Evolutionary conservation across 2,888 invertebrate species (phyloP), one percentile per base, ranked within the genome.

Genomic region (Ctenicera cuprea): DNA sequence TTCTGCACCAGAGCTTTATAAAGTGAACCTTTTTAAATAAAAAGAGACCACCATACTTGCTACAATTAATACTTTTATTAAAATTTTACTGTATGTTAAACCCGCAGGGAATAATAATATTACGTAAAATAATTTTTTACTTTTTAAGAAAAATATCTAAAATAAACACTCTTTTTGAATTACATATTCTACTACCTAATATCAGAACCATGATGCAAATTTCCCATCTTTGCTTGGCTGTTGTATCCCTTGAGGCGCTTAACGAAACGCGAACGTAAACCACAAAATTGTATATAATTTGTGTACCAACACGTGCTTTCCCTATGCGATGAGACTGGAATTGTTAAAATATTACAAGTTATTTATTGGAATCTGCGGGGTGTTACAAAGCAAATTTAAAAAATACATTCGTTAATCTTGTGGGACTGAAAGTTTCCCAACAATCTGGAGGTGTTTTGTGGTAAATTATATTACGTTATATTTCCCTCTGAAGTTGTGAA

Each of bases 261-360:
- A 57, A 33, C 20, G 11, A 16, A 59, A 59, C 18, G 20, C 59
- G 18, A 59, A 59, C 16, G 11, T 38, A 14, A 8, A 12, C 59
- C 54, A 26, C 54, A 57, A 57, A 57, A 59, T 18, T 59, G 59
- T 59, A 38, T 38, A 18, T 38, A 59, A 59, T 59, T 59, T 59
- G 59, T 59, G 7, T 59, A 20, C 59, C 20, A 38, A 14, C 59
- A 59, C 59, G 38, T 59, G 59, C 38, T 38, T 20, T 16, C 7
- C 14, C 59, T 9, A 11, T n/a, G n/a, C 12, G 4, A 3, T 5
- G 16, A 18, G 12, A 37, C 16, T 11, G 8, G 22, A 20, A 38
- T 20, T 59, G 38, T 14, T 37, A 62, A 62, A 62, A 59, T 38
- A 59, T 59, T 18, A 20, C n/a, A 38, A n/a, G 59, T 59, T 20